phyloP scores from a whole-genome alignment of 2,888 invertebrate genomes.

The Lycaena phlaeas region DNA sequence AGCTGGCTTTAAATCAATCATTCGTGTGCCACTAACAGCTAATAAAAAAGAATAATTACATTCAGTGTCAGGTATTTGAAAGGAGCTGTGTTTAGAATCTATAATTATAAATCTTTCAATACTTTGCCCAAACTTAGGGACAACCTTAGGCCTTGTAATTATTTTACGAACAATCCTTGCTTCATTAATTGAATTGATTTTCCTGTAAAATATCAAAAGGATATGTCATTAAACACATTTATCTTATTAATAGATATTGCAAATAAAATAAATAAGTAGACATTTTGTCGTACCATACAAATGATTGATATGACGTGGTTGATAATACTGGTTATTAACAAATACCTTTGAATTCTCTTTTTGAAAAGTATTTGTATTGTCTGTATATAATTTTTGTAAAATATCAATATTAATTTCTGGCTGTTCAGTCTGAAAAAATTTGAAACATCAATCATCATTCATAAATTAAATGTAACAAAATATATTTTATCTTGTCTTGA shows the following conservation, averaged over 20 bases:
- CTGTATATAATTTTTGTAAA: constrained; percentile 72
- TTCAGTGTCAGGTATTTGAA: constrained; percentile 84
- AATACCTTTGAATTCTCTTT: constrained; percentile 75
- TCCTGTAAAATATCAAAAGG: constrained; percentile 61
- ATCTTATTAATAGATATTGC: no score
- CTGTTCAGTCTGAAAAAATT: constrained; percentile 70
- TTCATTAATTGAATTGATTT: constrained; percentile 83
- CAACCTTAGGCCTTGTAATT: constrained; percentile 80
- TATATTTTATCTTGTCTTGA: no score
- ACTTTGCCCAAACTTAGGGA: constrained; percentile 82
- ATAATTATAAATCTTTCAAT: constrained; percentile 86
- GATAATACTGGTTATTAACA: constrained; percentile 42
- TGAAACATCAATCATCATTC: not conserved
- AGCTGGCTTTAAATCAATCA: constrained; percentile 82
- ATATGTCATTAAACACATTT: no score
- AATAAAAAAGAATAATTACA: constrained; percentile 85
- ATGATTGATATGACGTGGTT: constrained; percentile 51
- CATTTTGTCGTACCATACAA: constrained; percentile 38
- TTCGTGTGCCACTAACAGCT: constrained; percentile 81
- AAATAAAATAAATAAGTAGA: not conserved
- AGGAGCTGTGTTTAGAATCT: constrained; percentile 77
- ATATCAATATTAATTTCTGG: constrained; percentile 63
- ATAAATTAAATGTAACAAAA: no score
- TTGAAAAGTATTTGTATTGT: constrained; percentile 74
- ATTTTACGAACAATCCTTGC: constrained; percentile 80